Conservation (phyloP, 2,113 vertebrate species). For the Myiozetetes cayanensis region DNA sequence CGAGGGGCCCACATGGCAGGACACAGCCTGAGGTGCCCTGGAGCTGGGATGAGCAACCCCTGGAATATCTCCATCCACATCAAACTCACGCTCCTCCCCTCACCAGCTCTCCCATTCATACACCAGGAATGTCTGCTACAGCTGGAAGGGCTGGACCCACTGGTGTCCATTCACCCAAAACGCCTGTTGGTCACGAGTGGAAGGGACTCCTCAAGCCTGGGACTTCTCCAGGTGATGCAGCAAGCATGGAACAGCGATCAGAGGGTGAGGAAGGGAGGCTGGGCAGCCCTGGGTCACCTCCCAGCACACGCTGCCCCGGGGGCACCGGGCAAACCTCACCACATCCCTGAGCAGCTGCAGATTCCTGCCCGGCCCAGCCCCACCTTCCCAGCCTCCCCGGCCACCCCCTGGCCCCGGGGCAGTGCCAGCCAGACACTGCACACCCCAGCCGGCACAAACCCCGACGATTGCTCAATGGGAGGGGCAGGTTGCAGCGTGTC, state of each 20-base stretch:
- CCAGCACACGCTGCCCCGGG: background rate
- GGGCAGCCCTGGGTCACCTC: background rate
- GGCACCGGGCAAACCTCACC: background rate
- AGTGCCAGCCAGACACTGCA: background rate
- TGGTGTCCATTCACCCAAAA: background rate
- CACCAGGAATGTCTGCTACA: background rate
- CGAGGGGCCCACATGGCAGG: constrained; percentile 44
- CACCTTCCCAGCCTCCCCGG: background rate
- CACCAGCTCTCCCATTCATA: background rate
- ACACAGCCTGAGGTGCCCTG: background rate
- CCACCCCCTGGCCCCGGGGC: constrained; percentile 47
- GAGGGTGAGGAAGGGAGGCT: background rate
- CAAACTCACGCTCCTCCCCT: background rate
- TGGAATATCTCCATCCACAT: background rate
- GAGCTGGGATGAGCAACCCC: background rate
- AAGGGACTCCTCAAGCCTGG: background rate
- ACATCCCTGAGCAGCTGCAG: constrained; percentile 34
- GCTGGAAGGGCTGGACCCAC: background rate
- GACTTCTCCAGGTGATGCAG: fast-evolving
- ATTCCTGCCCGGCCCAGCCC: constrained; percentile 18
- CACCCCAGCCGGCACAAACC: background rate
- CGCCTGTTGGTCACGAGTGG: fast-evolving
- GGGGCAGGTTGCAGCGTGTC: background rate
- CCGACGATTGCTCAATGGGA: constrained; percentile 14
- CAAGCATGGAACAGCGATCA: background rate